Conservation (phyloP, 2,113 vertebrate species). For the Tichodroma muraria region DNA sequence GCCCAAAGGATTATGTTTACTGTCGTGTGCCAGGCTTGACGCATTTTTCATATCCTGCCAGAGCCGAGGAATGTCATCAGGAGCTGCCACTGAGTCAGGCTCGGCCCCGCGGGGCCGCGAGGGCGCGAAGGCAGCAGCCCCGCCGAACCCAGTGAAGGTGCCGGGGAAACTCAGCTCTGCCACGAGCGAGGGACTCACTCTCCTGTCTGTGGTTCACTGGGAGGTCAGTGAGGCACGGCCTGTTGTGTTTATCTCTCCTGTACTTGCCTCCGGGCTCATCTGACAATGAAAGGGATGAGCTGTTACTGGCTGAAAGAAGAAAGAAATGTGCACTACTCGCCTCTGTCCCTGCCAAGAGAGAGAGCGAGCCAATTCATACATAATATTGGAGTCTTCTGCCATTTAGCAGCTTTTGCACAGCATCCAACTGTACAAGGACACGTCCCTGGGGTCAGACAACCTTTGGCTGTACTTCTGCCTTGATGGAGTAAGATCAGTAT, state of each 20-base stretch:
- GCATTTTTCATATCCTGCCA: slow-evolving; percentile 4
- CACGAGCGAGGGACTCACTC: not conserved
- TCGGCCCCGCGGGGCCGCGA: rapidly evolving
- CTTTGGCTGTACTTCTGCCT: slow-evolving; percentile 28
- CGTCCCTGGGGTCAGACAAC: not conserved
- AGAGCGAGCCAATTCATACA: not conserved
- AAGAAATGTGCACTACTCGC: not conserved
- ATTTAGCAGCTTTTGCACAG: not conserved
- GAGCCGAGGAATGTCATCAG: not conserved
- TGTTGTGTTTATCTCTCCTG: not conserved
- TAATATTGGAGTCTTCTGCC: not conserved
- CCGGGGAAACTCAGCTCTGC: not conserved
- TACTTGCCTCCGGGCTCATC: not conserved
- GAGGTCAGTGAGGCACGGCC: not conserved
- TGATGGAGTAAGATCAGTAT: not conserved
- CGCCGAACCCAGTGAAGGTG: rapidly evolving
- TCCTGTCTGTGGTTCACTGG: not conserved
- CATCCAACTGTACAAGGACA: slow-evolving; percentile 6
- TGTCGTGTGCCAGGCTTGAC: not conserved
- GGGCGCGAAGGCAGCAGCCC: too few relatives aligned
- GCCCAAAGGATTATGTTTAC: not conserved
- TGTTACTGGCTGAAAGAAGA: not conserved
- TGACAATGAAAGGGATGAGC: not conserved
- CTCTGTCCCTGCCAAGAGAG: not conserved
- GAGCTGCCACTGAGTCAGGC: not conserved